Evolutionary conservation across 2,113 vertebrate genomes (phyloP).

Genomic region (Perca schrenkii): DNA sequence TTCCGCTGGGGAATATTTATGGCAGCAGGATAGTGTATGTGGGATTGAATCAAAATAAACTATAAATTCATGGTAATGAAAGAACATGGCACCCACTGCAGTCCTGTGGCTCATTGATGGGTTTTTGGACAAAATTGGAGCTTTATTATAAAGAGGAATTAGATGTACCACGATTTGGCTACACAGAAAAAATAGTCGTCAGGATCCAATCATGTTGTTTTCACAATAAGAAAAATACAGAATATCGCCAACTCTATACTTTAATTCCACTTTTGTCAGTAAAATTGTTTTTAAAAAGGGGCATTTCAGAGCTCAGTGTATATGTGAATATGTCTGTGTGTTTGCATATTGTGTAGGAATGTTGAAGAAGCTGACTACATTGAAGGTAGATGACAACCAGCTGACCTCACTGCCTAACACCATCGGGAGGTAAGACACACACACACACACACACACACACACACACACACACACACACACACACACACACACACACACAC

Average conservation of each 20-base stretch:
- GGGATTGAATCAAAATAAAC: conserved; percentile 25
- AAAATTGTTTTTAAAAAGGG: background rate
- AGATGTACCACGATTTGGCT: background rate
- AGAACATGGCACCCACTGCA: background rate
- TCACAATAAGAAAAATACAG: background rate
- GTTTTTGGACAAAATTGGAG: background rate
- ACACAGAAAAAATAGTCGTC: background rate
- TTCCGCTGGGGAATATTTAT: conserved; percentile 13
- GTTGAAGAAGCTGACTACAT: conserved; percentile 96
- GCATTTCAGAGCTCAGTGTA: background rate
- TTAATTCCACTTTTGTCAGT: background rate
- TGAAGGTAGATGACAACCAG: conserved; percentile 99
- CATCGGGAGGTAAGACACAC: conserved; percentile 92
- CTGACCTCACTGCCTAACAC: conserved; percentile 95
- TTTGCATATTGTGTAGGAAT: conserved; percentile 84
- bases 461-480: background rate
- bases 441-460: background rate
- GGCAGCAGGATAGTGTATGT: conserved; percentile 19
- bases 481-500: background rate
- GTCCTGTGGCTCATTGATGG: background rate
- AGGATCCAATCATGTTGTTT: background rate
- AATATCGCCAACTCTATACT: background rate
- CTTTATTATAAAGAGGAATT: background rate
- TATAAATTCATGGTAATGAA: background rate
- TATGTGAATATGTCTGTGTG: conserved; percentile 3